Percentiles rank a stretch among this genome's conserved stretches.
These are phyloP conservation scores for Pachypeltis micranthus DNA, from an alignment of 1,140 invertebrate genomes.

Conservation along the genomic window DNA sequence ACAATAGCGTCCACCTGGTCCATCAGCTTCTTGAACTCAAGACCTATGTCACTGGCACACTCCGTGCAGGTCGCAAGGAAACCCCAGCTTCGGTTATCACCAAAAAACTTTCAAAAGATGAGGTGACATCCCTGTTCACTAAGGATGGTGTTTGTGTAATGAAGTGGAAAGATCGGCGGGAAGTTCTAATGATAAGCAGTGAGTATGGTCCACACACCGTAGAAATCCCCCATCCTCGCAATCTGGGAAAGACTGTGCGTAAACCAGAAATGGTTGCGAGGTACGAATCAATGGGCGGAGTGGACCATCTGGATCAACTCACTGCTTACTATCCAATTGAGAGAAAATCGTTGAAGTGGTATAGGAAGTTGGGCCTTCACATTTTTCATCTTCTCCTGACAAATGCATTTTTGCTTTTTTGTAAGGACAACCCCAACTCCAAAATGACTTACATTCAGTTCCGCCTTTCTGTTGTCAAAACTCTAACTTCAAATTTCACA, in stretches of 20 bases:
- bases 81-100: slow-evolving; percentile 32
- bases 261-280: slow-evolving; percentile 5
- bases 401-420: slow-evolving; percentile 1
- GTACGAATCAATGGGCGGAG: slow-evolving; percentile 11
- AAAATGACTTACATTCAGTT: slow-evolving; percentile 3
- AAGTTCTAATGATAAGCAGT: slow-evolving; percentile 13
- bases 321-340: slow-evolving; percentile 5
- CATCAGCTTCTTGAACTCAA: slow-evolving; percentile 33
- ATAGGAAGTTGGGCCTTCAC: background rate
- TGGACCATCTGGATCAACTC: slow-evolving; percentile 9
- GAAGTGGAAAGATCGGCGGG: slow-evolving; percentile 36
- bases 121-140: slow-evolving; percentile 29
- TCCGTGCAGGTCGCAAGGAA: slow-evolving; percentile 33
- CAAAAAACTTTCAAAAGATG: slow-evolving; percentile 33
- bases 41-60: slow-evolving; percentile 37
- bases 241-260: background rate
- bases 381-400: slow-evolving; percentile 2
- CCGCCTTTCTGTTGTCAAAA: slow-evolving; percentile 2
- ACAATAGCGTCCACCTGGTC: slow-evolving; percentile 35
- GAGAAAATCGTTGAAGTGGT: slow-evolving; percentile 5
- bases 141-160: slow-evolving; percentile 33
- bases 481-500: background rate
- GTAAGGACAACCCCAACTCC: background rate
- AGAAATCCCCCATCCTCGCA: background rate
- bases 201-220: slow-evolving; percentile 16